Evolutionary conservation across 2,888 invertebrate species (phyloP).

Genomic region (Callosobruchus maculatus): DNA sequence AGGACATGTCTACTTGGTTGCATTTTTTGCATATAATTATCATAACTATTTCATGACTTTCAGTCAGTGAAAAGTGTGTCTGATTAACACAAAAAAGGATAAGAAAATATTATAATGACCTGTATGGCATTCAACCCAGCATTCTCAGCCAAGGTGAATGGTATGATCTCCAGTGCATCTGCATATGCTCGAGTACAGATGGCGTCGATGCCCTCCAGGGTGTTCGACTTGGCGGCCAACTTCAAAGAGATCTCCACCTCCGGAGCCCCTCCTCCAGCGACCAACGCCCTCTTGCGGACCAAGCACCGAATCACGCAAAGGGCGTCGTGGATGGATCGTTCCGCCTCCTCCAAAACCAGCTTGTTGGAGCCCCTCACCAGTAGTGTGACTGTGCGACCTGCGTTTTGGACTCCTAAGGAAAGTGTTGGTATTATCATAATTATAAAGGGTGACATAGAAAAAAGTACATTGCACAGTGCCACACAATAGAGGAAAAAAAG

Average conservation of each 20-base stretch:
- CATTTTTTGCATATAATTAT: too few relatives aligned
- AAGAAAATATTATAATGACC: too few relatives aligned
- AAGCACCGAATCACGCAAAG: constrained; percentile 92
- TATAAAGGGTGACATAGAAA: too few relatives aligned
- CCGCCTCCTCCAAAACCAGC: constrained; percentile 76
- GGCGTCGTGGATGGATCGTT: constrained; percentile 79
- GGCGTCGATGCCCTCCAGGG: constrained; percentile 86
- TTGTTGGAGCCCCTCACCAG: constrained; percentile 87
- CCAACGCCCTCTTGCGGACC: constrained; percentile 86
- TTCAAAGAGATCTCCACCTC: constrained; percentile 91
- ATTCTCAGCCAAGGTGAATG: constrained; percentile 88
- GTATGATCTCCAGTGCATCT: constrained; percentile 91
- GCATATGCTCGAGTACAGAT: constrained; percentile 95
- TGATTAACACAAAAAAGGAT: too few relatives aligned
- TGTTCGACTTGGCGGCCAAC: constrained; percentile 76
- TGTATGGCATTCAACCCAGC: constrained; percentile 55
- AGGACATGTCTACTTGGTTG: too few relatives aligned
- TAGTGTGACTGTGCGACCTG: constrained; percentile 89
- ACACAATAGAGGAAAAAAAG: too few relatives aligned
- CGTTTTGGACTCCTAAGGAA: constrained; percentile 61
- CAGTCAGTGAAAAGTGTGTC: too few relatives aligned
- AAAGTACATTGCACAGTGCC: too few relatives aligned
- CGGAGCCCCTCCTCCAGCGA: constrained; percentile 96
- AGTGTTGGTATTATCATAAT: background rate
- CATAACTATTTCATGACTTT: too few relatives aligned